Evolutionary conservation across 2,797 vertebrate species (phyloP), one percentile per base, ranked within the genome.

Genomic region (Holocentrus rufus): DNA sequence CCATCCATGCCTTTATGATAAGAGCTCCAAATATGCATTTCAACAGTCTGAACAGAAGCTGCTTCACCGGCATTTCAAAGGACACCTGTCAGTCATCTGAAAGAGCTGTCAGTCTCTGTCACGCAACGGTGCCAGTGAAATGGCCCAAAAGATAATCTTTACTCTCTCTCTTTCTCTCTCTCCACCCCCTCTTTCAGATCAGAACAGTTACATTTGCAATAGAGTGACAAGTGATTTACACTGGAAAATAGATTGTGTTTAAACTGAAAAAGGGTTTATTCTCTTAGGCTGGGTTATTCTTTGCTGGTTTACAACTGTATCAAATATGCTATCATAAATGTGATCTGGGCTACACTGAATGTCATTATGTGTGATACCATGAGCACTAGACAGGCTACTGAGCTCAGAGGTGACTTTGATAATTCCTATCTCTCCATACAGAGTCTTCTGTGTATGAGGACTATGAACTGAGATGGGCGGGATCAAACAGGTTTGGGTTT

Each of bases 1-100:
- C 96, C 97, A 98, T 98, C 98, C 98, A 94, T 95, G 95, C 95
- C 96, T 96, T 97, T 95, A 96, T 88, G 97, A 99, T 99, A 99
- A 99, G 97, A 92, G 95, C 95, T 92, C 92, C 92, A 96, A 98
- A 98, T 99, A 97, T 98, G 97, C 98, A 98, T 99, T 98, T 99
- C 97, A 99, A 99, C 97, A 96, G 97, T 95, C 95, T 93, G 95
- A 95, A 94, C 96, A 96, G 97, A 96, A 95, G 95, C 95, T 83
- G 96, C 95, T 95, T 97, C 95, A 90, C 91, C 94, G 95, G 95
- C 95, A 93, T 96, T 97, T 96, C 95, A 99, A 99, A 99, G 97
- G 98, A 99, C 97, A 99, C 97, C 97, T 99, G 98, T 97, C 98
- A 99, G 94, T 99, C 98, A 99, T 94, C 89, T 92, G 94, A 96